Evolutionary conservation across 2,797 vertebrate species (phyloP).

Genomic region (Oryzias dopingdopingensis): DNA sequence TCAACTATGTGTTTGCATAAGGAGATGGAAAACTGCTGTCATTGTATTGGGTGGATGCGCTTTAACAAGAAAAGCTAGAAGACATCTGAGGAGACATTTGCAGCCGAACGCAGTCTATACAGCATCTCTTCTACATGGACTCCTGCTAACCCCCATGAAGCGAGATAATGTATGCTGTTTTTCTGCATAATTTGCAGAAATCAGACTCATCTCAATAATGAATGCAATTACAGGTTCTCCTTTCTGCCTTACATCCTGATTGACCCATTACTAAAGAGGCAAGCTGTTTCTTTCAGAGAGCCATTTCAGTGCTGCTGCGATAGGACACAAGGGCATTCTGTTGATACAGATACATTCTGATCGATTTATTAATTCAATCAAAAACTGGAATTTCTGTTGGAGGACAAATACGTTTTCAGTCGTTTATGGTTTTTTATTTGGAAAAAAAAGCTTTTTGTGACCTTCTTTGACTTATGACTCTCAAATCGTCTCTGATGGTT

Average conservation of each 20-base stretch:
- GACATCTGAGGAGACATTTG: conserved; percentile 32
- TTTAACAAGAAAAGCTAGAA: conserved; percentile 11
- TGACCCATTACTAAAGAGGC: conserved; percentile 52
- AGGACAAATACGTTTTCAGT: conserved; percentile 4
- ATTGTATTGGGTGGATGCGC: conserved; percentile 37
- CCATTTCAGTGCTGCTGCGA: conserved; percentile 21
- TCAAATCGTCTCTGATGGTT: too few relatives aligned
- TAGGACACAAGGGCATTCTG: conserved; percentile 7
- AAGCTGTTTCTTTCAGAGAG: conserved; percentile 35
- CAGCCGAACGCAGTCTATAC: conserved; percentile 33
- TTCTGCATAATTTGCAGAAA: conserved; percentile 51
- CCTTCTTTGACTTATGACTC: too few relatives aligned
- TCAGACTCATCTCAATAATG: conserved; percentile 68
- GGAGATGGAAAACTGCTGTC: conserved; percentile 14
- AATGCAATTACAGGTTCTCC: conserved; percentile 67
- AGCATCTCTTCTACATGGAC: conserved; percentile 42
- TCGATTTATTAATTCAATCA: conserved; percentile 11
- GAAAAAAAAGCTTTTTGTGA: too few relatives aligned
- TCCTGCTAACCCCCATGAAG: conserved; percentile 33
- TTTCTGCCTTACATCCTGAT: conserved; percentile 69
- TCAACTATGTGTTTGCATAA: conserved; percentile 12
- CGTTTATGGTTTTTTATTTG: background rate
- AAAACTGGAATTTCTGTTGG: conserved; percentile 10
- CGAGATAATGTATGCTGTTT: conserved; percentile 54
- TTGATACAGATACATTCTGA: conserved; percentile 13